These are phyloP conservation scores for Palythoa caribaeorum DNA, from an alignment of 92 coral and sea anemone genomes.

Conservation along the genomic window DNA sequence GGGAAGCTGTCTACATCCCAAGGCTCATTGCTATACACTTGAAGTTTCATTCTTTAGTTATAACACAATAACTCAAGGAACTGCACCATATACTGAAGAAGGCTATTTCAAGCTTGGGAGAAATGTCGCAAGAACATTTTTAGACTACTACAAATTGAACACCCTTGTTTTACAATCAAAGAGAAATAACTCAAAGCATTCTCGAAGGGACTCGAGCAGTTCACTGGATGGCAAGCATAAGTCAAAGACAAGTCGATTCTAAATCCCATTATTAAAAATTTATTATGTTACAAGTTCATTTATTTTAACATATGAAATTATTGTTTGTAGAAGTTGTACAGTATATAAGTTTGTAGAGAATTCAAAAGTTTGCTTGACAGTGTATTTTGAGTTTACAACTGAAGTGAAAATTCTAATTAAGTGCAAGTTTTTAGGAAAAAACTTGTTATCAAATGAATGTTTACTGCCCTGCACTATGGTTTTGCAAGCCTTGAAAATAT, in stretches of 20 bases:
- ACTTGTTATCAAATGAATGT: background rate
- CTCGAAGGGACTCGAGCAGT: conserved; percentile 59
- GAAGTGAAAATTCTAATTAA: background rate
- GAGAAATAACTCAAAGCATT: conserved; percentile 52
- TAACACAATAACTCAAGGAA: conserved; percentile 76
- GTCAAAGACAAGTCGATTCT: conserved; percentile 1
- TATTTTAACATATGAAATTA: too few relatives aligned
- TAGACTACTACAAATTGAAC: conserved; percentile 93
- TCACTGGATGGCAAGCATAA: conserved; percentile 45
- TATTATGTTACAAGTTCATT: too few relatives aligned
- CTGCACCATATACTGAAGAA: conserved; percentile 96
- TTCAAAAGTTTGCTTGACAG: too few relatives aligned
- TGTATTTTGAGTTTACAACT: too few relatives aligned
- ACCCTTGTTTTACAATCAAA: conserved; percentile 68
- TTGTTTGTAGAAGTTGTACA: too few relatives aligned
- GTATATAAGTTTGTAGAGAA: too few relatives aligned
- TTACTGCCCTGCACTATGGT: background rate
- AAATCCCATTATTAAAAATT: background rate
- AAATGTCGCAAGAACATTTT: conserved; percentile 94
- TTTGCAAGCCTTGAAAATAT: too few relatives aligned
- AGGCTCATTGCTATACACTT: conserved; percentile 95
- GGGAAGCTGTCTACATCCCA: conserved; percentile 93
- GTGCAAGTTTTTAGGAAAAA: background rate
- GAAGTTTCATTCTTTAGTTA: conserved; percentile 98
- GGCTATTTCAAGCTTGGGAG: conserved; percentile 92